A percentile compares a stretch with the other conserved stretches of the same genome.
These are phyloP conservation scores for Argyra leucocephala DNA, from an alignment of 2,888 invertebrate genomes.

Conservation along the genomic window DNA sequence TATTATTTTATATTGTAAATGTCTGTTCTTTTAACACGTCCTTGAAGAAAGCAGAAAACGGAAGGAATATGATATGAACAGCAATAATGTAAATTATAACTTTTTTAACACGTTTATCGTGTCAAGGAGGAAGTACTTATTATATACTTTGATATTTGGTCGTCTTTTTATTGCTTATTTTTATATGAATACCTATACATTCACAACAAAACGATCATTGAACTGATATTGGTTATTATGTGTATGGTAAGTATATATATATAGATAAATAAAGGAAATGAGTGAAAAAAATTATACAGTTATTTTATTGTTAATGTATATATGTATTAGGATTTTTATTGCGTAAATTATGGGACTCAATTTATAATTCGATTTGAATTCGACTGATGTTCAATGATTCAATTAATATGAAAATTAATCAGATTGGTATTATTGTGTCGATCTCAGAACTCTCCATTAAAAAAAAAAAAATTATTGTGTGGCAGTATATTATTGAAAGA, in stretches of 20 bases:
- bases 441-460: too few relatives aligned
- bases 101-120: background rate
- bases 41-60: background rate
- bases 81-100: background rate
- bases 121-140: background rate
- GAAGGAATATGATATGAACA: background rate
- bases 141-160: background rate
- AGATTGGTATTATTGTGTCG: too few relatives aligned
- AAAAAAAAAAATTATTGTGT: too few relatives aligned
- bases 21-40: background rate
- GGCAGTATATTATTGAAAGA: too few relatives aligned
- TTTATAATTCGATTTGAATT: too few relatives aligned
- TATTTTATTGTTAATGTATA: background rate
- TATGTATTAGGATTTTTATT: too few relatives aligned
- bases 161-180: background rate
- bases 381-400: too few relatives aligned
- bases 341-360: too few relatives aligned
- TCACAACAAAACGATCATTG: background rate
- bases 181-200: background rate
- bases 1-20: background rate
- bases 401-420: too few relatives aligned
- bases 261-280: background rate
- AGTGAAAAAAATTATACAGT: background rate
- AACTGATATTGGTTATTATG: background rate
- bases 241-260: too few relatives aligned